Percentiles rank a stretch among this genome's conserved stretches.
Evolutionary conservation across 2,797 vertebrate genomes (phyloP).

Genomic region (Malurus leucopterus): DNA sequence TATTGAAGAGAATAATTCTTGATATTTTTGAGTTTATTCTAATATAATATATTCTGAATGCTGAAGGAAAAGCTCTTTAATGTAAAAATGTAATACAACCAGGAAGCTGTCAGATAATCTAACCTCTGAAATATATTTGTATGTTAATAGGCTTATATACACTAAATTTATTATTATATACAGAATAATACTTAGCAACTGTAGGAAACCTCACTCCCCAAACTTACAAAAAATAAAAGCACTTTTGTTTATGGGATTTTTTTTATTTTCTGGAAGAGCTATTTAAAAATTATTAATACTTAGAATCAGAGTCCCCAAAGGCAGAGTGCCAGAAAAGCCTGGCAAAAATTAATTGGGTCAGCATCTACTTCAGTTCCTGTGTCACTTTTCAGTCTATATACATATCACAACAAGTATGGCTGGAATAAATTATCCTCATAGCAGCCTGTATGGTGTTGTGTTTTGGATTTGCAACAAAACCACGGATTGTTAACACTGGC

Average conservation of each 20-base stretch:
- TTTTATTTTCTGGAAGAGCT: background rate
- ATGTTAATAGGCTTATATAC: background rate
- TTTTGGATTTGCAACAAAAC: background rate
- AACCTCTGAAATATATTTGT: background rate
- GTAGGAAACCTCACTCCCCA: background rate
- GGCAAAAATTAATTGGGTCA: background rate
- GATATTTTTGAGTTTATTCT: background rate
- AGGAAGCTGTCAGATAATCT: background rate
- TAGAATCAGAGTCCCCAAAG: background rate
- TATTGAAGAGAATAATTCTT: background rate
- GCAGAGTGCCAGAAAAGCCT: background rate
- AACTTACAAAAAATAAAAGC: fast-evolving
- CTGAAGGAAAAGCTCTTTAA: background rate
- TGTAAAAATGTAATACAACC: background rate
- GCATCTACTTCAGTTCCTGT: background rate
- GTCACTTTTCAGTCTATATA: background rate
- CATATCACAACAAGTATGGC: fast-evolving
- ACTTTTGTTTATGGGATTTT: background rate
- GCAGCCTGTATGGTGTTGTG: fast-evolving
- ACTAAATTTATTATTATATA: fast-evolving
- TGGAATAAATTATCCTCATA: background rate
- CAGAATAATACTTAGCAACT: background rate
- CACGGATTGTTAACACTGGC: background rate
- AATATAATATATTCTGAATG: background rate
- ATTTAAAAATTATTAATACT: background rate